Evolutionary conservation across 2,797 vertebrate species (phyloP).

Genomic region (Arremon brunneinucha): DNA sequence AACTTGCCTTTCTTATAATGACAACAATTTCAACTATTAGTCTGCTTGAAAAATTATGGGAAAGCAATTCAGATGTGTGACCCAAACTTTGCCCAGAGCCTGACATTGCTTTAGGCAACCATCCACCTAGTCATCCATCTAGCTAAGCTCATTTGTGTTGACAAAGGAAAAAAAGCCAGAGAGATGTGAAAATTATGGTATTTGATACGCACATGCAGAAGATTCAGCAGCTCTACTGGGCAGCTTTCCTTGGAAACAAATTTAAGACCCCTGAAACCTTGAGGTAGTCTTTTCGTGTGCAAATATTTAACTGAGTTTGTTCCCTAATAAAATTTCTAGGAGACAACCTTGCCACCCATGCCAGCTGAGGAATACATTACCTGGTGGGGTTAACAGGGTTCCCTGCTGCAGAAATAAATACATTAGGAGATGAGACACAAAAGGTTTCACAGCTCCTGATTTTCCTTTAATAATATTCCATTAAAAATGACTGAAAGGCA

Average conservation of each 20-base stretch:
- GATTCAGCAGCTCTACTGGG: not conserved
- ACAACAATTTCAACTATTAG: not conserved
- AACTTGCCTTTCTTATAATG: not conserved
- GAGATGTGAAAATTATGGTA: not conserved
- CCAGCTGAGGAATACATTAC: slow-evolving; percentile 73
- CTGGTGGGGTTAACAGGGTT: slow-evolving; percentile 73
- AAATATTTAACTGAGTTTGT: slow-evolving; percentile 76
- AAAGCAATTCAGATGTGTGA: slow-evolving; percentile 15
- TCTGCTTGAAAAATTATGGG: not conserved
- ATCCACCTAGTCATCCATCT: not conserved
- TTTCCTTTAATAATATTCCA: slow-evolving; percentile 75
- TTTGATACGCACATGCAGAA: not conserved
- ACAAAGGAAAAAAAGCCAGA: not conserved
- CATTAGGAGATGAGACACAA: slow-evolving; percentile 71
- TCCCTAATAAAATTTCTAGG: slow-evolving; percentile 73
- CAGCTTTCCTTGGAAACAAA: slow-evolving; percentile 25
- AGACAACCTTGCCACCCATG: slow-evolving; percentile 68
- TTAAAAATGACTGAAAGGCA: slow-evolving; percentile 73
- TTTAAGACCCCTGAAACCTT: slow-evolving; percentile 63
- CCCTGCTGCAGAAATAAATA: slow-evolving; percentile 75
- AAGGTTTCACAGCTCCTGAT: slow-evolving; percentile 73
- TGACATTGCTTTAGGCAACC: not conserved
- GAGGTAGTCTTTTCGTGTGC: slow-evolving; percentile 64
- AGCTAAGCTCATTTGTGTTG: not conserved
- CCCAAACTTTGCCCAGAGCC: slow-evolving; percentile 29